Base-by-base conservation (phyloP, 2,113 vertebrate species). In the Arenaria interpres region DNA sequence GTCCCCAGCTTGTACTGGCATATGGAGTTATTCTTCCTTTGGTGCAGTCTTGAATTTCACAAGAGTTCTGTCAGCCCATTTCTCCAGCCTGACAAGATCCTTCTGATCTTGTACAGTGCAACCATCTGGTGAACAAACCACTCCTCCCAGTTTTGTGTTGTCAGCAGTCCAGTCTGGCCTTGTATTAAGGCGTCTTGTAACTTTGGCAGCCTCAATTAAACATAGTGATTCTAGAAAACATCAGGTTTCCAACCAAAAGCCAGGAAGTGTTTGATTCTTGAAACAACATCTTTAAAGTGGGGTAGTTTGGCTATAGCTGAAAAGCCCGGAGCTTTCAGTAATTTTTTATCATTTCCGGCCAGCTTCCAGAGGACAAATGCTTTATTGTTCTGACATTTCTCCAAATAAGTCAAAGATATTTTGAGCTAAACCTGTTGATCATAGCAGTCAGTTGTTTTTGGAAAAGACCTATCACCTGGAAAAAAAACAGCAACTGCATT, bases 381-480 rank as follows among this genome's bases (percentile, higher is more conserved):
- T 94, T 81, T 94, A 88, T 81, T 71, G 64, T 81, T 95, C 66
- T 95, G 87, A 94, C 84, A 89, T 96, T 96, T 96, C 46, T 54
- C 25, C 57, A 94, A 89, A 63, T 62, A 95, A 93, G 46, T 87
- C 81, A 81, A 51, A 89, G 51, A 54, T 71, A 77, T 95, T 94
- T 89, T 85, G 77, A 84, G 28, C 9, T 85, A 91, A 94, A 91
- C 60, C 71, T 67, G 91, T 87, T 94, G 69, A 91, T 95, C 69
- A 62, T 74, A 81, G n/a, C 51, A 87, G 74, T 81, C 93, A 84
- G 63, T 43, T 89, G 39, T 39, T 84, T 89, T 84, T 50, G 20
- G 32, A 94, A 89, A 93, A 95, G 33, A 64, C 59, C 45, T 94
- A 48, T 91, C 80, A 93, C 68, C 59, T 74, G 56, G 50, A 45